Base-by-base conservation (phyloP, 1,140 invertebrate genomes). In the Muscidifurax raptorellus region DNA sequence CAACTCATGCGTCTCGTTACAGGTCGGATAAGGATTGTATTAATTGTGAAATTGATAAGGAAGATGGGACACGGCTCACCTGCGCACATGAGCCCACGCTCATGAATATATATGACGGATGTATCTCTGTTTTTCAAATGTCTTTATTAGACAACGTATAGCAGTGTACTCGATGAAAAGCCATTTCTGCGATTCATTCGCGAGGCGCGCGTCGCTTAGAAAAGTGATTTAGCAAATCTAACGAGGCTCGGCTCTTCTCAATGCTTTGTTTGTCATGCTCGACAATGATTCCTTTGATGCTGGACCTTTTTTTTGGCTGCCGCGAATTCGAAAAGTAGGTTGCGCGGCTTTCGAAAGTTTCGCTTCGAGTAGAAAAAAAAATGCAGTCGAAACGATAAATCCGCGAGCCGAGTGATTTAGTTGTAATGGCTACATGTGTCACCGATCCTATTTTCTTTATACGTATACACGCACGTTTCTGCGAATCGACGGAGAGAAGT, bases 1-100 rank as follows among this genome's bases (percentile, higher is more conserved):
- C 13, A 12, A 15, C 47, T 83, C 69, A 52, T 80, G 77, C 44
- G 66, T 75, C 71, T 59, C 69, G 67, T 69, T 82, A 77, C 25
- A n/a, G 1, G 28, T 77, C 28, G 25, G 76, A 86, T 86, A 86
- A 86, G 66, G 80, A 82, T 80, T 82, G 80, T 40, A 80, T 86
- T 82, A 85, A 86, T 86, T 85, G 82, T 40, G 47, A 30, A 72
- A 83, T 82, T 72, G 66, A 84, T 83, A 83, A 83, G 72, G 22
- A 67, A 44, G 30, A 22, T 18, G n/a, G 10, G n/a, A 69, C 10
- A 3, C 28, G 32, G 27, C 13, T 52, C 67, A 47, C 67, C 67
- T 81, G 40, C 36, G 36, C 1, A 47, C 13, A 15, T 18, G 12
- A 22, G 44, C 79, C 52, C 27, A 59, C 80, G 28, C 36, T 40